These are phyloP conservation scores for Polypedilum vanderplanki DNA, from an alignment of 1,140 invertebrate species.

Conservation along the genomic window DNA sequence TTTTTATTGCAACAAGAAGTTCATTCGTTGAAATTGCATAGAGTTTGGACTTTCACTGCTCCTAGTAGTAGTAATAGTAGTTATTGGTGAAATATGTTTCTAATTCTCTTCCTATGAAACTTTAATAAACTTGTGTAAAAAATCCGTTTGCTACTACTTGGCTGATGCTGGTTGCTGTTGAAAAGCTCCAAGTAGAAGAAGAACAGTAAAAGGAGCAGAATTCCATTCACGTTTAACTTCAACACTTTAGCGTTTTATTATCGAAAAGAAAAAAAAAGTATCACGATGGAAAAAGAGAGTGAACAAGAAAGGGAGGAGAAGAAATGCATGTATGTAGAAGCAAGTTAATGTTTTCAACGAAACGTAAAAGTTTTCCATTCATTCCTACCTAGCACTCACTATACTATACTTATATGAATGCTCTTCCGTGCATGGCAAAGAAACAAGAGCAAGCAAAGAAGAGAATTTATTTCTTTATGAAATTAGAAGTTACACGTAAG, in stretches of 20 bases:
- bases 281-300: background rate
- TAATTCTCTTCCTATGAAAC: background rate
- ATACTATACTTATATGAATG: background rate
- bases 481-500: slow-evolving; percentile 11
- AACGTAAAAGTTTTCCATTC: slow-evolving; percentile 11
- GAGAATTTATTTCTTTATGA: slow-evolving; percentile 8
- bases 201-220: background rate
- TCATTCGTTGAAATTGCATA: too few relatives aligned
- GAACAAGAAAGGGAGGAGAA: background rate
- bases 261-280: background rate
- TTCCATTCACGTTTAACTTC: slow-evolving; percentile 17
- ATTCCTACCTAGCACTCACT: background rate
- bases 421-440: background rate
- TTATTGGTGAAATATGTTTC: too few relatives aligned
- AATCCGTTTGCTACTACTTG: background rate
- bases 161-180: background rate
- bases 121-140: background rate
- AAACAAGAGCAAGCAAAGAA: background rate
- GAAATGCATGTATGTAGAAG: slow-evolving; percentile 3
- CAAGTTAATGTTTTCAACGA: slow-evolving; percentile 13
- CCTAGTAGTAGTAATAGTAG: too few relatives aligned
- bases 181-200: background rate
- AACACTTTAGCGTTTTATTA: slow-evolving; percentile 19
- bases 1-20: too few relatives aligned
- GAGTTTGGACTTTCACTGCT: too few relatives aligned